Conservation (phyloP, 2,888 invertebrate species). For the Caenorhabditis sp. region DNA sequence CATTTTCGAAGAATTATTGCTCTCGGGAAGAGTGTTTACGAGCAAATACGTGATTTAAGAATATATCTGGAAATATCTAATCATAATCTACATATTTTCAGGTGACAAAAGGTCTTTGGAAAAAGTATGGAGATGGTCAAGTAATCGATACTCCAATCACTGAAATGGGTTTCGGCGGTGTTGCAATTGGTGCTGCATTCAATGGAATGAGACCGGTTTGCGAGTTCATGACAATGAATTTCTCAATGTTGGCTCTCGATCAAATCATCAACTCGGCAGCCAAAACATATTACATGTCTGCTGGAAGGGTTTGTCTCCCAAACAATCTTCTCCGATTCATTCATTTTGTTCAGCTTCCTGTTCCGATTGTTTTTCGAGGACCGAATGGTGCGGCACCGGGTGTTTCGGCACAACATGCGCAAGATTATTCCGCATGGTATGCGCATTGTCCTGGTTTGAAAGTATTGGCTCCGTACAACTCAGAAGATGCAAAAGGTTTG, state of each 20-base stretch:
- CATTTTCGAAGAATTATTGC: too few species aligned
- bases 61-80: too few species aligned
- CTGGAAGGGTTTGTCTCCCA: constrained; percentile 82
- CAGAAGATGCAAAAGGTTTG: constrained; percentile 90
- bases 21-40: too few species aligned
- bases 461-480: constrained; percentile 84
- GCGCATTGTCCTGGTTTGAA: constrained; percentile 93
- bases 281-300: constrained; percentile 95
- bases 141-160: constrained; percentile 97
- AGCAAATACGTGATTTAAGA: too few species aligned
- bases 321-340: neutral
- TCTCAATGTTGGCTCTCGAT: constrained; percentile 96
- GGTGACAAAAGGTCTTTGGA: constrained; percentile 92
- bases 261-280: constrained; percentile 93
- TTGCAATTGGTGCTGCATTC: constrained; percentile 89
- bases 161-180: constrained; percentile 82
- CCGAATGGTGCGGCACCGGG: constrained; percentile 94
- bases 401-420: constrained; percentile 95
- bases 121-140: constrained; percentile 94
- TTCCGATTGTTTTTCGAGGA: constrained; percentile 95
- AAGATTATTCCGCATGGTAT: constrained; percentile 97
- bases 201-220: constrained; percentile 86
- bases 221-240: constrained; percentile 98
- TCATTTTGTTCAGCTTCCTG: constrained; percentile 76
- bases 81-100: too few species aligned